Evolutionary conservation across 2,888 invertebrate genomes (phyloP), one percentile per base, ranked within the genome.

Genomic region (Chaetogeoica ovagalla): DNA sequence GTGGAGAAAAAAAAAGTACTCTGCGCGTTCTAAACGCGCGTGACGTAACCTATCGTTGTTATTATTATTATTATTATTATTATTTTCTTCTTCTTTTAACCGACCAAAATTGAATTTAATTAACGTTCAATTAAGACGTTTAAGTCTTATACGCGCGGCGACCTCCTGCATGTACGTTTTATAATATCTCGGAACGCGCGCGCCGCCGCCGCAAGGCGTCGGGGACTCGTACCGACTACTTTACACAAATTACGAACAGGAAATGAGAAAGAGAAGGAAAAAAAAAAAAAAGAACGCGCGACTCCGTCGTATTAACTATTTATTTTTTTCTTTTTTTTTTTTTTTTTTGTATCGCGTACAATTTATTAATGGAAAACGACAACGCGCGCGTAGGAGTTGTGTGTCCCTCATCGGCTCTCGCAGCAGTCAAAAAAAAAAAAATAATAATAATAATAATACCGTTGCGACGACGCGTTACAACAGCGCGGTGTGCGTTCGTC

Each of bases 61-160:
- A 30, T 30, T 30, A 73, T 74, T 74, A 57, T 11, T 39, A 59
- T n/a, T 69, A 57, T 65, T 21, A 30, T 75, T 72, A 76, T 23
- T 52, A 17, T 60, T 69, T 19, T 55, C 11, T 9, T 52, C 7
- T 39, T 6, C 7, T 52, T 11, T 69, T 52, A 39, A 77, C 69
- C 65, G 43, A 30, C 23, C 37, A 30, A 62, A 77, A 77, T 77
- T 77, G 62, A n/a, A 69, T 77, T 70, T 70, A 77, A 77, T 77
- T 77, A 70, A 52, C 68, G 52, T 52, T 63, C 69, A 69, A 69
- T 77, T 69, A 70, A 69, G 59, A 57, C 48, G 48, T 60, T 72
- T 72, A 48, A 19, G 19, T 55, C 15, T 55, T 15, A 19, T 3
- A 19, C 55, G 13, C n/a, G 48, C 13, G 8, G 7, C 21, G 43